Evolutionary conservation across 1,140 invertebrate species (phyloP).

Genomic region (Aphelinus certus): DNA sequence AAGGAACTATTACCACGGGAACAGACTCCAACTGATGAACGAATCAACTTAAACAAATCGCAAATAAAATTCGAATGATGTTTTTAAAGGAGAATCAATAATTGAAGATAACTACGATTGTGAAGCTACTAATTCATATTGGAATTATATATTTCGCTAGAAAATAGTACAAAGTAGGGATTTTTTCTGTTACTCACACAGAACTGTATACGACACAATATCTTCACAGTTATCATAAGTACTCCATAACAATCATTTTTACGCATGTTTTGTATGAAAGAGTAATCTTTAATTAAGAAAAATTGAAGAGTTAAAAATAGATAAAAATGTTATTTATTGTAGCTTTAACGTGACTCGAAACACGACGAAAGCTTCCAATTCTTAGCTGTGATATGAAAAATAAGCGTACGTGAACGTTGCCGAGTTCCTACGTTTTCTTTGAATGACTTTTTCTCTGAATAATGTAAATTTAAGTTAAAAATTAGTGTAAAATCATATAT

Average conservation of each 20-base stretch:
- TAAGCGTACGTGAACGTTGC: conserved; percentile 57
- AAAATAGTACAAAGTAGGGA: not conserved
- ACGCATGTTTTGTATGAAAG: not conserved
- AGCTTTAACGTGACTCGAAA: conserved; percentile 48
- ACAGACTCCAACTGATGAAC: no score
- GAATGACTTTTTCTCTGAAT: conserved; percentile 23
- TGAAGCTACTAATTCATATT: no score
- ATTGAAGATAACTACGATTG: no score
- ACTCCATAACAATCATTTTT: not conserved
- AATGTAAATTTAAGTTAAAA: no score
- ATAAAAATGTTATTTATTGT: conserved; percentile 51
- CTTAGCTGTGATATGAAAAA: conserved; percentile 60
- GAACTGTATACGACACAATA: conserved; percentile 23
- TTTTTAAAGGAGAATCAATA: no score
- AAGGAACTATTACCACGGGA: no score
- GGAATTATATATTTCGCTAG: no score
- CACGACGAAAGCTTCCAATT: conserved; percentile 54
- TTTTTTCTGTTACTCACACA: conserved; percentile 5
- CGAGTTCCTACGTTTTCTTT: conserved; percentile 60
- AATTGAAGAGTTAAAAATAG: not conserved
- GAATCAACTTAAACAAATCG: no score
- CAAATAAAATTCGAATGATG: no score
- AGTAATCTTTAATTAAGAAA: not conserved
- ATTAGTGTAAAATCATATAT: no score
- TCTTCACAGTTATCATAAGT: conserved; percentile 22